Percentiles rank a stretch among this genome's conserved stretches.
These are phyloP conservation scores for Pollenia amentaria DNA, from an alignment of 2,888 invertebrate species.

Conservation along the genomic window DNA sequence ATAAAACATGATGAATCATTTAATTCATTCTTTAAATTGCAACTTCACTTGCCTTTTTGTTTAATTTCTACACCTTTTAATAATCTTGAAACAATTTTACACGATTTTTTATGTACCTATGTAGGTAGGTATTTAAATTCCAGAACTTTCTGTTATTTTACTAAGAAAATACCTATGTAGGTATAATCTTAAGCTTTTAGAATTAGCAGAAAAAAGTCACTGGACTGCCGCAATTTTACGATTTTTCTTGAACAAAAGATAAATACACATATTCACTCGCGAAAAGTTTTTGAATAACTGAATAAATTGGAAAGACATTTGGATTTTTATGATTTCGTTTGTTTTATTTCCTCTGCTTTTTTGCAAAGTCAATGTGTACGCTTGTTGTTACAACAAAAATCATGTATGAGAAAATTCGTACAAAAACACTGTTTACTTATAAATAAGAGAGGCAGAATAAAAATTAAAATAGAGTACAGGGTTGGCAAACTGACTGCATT, in stretches of 20 bases:
- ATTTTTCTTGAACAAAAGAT: constrained; percentile 3
- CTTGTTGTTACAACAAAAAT: constrained; percentile 6
- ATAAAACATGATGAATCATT: constrained; percentile 28
- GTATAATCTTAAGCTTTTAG: neutral
- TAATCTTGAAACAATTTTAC: constrained; percentile 6
- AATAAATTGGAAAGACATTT: constrained; percentile 24
- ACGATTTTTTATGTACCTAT: neutral
- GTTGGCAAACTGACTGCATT: neutral
- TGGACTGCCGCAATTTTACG: neutral
- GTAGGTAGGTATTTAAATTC: constrained; percentile 17
- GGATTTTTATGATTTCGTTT: constrained; percentile 4
- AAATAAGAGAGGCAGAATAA: neutral
- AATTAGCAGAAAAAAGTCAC: neutral
- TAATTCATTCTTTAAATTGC: constrained; percentile 4
- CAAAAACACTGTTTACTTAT: neutral
- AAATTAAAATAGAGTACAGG: neutral
- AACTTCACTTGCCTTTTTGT: constrained; percentile 46
- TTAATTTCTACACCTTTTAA: neutral
- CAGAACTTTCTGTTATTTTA: constrained; percentile 38
- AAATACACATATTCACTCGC: constrained; percentile 35
- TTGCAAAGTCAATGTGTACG: constrained; percentile 11
- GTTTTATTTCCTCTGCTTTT: constrained; percentile 25
- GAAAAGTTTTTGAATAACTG: constrained; percentile 38
- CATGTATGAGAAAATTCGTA: constrained; percentile 2
- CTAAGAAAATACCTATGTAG: neutral